phyloP scores from a whole-genome alignment of 2,888 invertebrate species.

The Folsomia manolachei region DNA sequence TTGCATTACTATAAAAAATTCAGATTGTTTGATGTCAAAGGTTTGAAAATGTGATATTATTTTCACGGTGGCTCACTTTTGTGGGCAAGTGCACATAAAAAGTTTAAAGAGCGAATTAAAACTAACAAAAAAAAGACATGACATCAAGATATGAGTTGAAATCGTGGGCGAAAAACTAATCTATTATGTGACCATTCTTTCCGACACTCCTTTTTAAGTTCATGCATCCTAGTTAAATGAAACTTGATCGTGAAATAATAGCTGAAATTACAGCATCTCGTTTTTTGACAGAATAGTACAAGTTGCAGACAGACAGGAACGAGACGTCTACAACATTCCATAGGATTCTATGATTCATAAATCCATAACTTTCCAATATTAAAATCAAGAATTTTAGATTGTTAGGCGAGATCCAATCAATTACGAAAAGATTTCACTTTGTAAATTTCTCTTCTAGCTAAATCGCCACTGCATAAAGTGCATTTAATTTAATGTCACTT shows the following conservation, averaged over 20 bases:
- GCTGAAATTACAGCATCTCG: background rate
- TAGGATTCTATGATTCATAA: background rate
- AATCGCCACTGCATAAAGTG: too few relatives aligned
- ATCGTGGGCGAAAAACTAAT: background rate
- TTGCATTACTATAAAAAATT: too few relatives aligned
- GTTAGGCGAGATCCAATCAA: background rate
- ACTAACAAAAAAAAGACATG: too few relatives aligned
- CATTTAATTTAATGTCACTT: too few relatives aligned
- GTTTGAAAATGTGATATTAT: too few relatives aligned
- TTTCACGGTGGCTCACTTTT: too few relatives aligned
- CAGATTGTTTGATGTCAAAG: too few relatives aligned
- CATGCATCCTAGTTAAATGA: too few relatives aligned
- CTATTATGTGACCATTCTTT: background rate
- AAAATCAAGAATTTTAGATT: background rate
- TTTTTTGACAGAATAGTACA: background rate
- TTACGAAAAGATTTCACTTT: background rate
- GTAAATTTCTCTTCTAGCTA: background rate
- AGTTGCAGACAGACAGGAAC: background rate
- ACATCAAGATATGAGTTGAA: background rate
- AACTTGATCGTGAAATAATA: background rate
- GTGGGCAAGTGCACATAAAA: too few relatives aligned
- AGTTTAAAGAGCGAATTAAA: too few relatives aligned
- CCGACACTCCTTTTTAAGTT: too few relatives aligned
- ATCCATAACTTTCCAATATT: background rate
- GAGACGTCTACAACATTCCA: background rate